Evolutionary conservation across 1,140 invertebrate species (phyloP), one percentile per base, ranked within the genome.

Genomic region (Hylaeus anthracinus): DNA sequence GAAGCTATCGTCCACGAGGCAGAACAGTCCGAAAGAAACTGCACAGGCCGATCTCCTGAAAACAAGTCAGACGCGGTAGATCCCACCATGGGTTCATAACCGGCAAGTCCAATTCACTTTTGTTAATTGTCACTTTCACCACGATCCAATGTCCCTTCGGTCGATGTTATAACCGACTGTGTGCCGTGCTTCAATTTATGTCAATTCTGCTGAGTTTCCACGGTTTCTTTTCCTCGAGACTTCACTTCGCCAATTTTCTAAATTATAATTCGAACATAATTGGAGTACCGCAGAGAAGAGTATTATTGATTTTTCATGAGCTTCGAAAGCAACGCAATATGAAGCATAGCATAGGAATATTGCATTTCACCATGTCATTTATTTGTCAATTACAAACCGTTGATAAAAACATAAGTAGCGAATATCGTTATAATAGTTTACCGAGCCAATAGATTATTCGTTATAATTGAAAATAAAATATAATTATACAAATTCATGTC

Each of bases 91-190:
- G 41, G 86, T 81, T 81, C 73, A 79, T 84, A 88, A 86, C 67
- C 85, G 80, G 67, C 85, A 73, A 63, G 82, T 86, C 85, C 83
- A 78, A 88, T 87, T 85, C 76, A 76, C 69, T 76, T 89, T 86
- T 88, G 72, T 81, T 88, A 88, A 92, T 90, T 90, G 63, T 90
- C 76, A 90, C 92, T 93, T 93, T 93, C 92, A 93, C 92, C 91
- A 64, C 75, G 65, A 84, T 85, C 81, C 26, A 26, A 0, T 26
- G 26, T 26, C 26, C 26, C 83, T 83, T 88, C 86, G 74, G 55
- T 81, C 56, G 60, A 87, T 77, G 51, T 58, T 82, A 60, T 14
- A 72, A 77, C 66, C 58, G 56, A 63, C 71, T 76, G n/a, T 58
- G n/a, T 58, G 41, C 41, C 48, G 69, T 39, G 61, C 56, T 67